Conservation (phyloP, 2,888 invertebrate genomes). For the Liodrosophila aerea region DNA sequence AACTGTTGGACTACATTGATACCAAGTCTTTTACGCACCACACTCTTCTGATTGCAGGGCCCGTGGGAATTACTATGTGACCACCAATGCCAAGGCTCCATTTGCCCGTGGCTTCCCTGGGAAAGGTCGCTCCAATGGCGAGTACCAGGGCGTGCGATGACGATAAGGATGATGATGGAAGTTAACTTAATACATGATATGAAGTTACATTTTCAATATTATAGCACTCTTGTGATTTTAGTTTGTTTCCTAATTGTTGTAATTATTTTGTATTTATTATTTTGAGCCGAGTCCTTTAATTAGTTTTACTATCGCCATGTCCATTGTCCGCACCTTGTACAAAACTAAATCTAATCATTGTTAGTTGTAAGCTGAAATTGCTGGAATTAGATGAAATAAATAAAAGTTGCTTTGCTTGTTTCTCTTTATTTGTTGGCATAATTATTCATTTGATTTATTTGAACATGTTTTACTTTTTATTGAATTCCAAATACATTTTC, state of each 20-base stretch:
- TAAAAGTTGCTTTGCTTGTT: conserved; percentile 2
- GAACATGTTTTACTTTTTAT: conserved; percentile 66
- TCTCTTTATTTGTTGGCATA: conserved; percentile 46
- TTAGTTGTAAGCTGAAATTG: conserved; percentile 47
- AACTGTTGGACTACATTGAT: neutral
- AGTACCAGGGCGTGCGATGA: conserved; percentile 76
- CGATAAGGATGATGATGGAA: conserved; percentile 58
- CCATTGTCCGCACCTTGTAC: conserved; percentile 60
- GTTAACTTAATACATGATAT: neutral
- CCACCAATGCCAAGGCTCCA: conserved; percentile 91
- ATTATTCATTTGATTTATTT: conserved; percentile 34
- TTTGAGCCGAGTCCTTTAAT: conserved; percentile 26
- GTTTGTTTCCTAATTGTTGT: conserved; percentile 62
- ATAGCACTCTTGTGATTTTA: conserved; percentile 72
- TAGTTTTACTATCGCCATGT: conserved; percentile 51
- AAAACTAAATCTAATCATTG: conserved; percentile 70
- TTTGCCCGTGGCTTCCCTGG: conserved; percentile 92
- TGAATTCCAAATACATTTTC: conserved; percentile 74
- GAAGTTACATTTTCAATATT: conserved; percentile 17
- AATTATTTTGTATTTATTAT: conserved; percentile 60
- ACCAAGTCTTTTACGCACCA: no score
- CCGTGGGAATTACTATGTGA: conserved; percentile 93
- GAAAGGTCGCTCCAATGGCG: conserved; percentile 83
- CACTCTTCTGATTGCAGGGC: no score
- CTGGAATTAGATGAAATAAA: conserved; percentile 18